Evolutionary conservation across 2,888 invertebrate genomes (phyloP), one percentile per base, ranked within the genome.

Genomic region (Pseudoips prasinana): DNA sequence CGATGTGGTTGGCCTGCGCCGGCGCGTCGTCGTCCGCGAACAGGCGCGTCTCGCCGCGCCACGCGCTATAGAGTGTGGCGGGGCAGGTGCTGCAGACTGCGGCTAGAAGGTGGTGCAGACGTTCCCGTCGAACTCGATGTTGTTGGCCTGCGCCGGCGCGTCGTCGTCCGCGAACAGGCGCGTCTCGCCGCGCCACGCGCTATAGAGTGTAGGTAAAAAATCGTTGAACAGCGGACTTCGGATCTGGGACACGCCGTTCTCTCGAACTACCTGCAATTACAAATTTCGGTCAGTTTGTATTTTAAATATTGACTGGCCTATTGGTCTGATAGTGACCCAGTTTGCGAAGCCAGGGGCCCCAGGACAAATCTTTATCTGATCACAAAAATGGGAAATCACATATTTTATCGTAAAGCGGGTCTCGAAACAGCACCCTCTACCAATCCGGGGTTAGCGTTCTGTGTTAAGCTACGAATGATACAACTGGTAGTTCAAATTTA

Each of bases 161-260:
- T 69, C 75, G 8, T 66, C 74, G 35, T 73, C 73, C 0, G 62
- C 44, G 29, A 63, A 60, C 6, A 64, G 35, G 1, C 66, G 33
- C 39, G 58, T 57, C 41, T 80, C 79, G 8, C 66, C 64, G 25
- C 77, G 72, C 80, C 79, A 83, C 25, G 82, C 81, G 54, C 70
- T 78, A 64, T 84, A 86, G 30, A 89, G 63, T 34, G 82, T 67
- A 40, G 89, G 88, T 55, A 89, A 68, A 67, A 87, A 88, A 61
- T 86, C 86, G 57, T 80, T 80, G 76, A 88, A 87, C 36, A 89
- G 36, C 1, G 86, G 82, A 51, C 82, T 81, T 19, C 75, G 66
- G 0, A 66, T 47, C 5, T 59, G 58, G 0, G 75, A 57, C 7
- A 51, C 59, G 28, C 66, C 55, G 65, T 89, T 89, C 9, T 79